A percentile compares a stretch with the other conserved stretches of the same genome.
Conservation (phyloP, 2,888 invertebrate genomes). For the Epirrhoe alternata region DNA sequence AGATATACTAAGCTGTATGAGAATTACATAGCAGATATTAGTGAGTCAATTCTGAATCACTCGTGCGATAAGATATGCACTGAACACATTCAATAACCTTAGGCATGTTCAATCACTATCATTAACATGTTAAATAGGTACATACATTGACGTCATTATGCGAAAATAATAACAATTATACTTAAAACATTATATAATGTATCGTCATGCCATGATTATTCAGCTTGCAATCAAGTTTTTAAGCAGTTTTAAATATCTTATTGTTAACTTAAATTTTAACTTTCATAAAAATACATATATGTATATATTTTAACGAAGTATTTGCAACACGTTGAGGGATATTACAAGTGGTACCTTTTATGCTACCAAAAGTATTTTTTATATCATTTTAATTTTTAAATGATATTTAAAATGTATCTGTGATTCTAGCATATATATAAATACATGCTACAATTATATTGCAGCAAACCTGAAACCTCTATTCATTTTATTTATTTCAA, state of each 20-base stretch:
- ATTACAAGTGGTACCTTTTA: no score
- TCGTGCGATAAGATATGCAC: conserved; percentile 49
- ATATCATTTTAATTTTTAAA: not conserved
- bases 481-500: not conserved
- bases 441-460: not conserved
- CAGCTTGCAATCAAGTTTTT: not conserved
- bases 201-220: not conserved
- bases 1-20: not conserved
- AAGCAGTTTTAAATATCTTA: not conserved
- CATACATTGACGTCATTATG: not conserved
- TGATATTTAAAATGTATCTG: no score
- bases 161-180: not conserved
- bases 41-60: conserved; percentile 44
- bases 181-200: not conserved
- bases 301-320: no score
- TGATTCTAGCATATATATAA: no score
- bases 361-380: no score
- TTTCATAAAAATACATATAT: no score
- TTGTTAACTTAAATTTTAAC: not conserved
- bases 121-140: conserved; percentile 4
- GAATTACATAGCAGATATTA: not conserved
- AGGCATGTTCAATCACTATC: conserved; percentile 28
- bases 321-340: no score
- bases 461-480: no score
- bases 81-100: conserved; percentile 39